Evolutionary conservation across 2,797 vertebrate species (phyloP).

Genomic region (Esox masquinongy): DNA sequence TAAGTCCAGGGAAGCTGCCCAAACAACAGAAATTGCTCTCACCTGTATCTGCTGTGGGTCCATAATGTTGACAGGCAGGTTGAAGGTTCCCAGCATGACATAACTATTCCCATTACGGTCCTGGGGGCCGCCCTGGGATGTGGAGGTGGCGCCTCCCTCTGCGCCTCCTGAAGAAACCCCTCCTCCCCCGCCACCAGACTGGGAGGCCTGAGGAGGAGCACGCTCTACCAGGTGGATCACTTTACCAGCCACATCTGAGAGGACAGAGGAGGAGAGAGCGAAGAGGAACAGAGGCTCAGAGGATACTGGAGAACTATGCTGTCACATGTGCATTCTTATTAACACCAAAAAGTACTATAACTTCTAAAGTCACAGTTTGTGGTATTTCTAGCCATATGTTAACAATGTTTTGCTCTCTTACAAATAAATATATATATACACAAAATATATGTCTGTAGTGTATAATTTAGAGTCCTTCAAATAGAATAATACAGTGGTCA

Average conservation of each 20-base stretch:
- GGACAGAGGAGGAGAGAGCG: not conserved
- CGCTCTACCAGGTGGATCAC: conserved; percentile 88
- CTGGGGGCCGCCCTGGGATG: conserved; percentile 70
- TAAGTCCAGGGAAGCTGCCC: too few relatives aligned
- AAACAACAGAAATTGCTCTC: not conserved
- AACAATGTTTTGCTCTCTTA: not conserved
- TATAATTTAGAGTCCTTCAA: not conserved
- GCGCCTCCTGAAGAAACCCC: conserved; percentile 54
- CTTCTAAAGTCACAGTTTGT: not conserved
- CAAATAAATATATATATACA: not conserved
- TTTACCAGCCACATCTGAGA: conserved; percentile 84
- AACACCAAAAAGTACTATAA: not conserved
- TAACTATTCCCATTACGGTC: conserved; percentile 87
- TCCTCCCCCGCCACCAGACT: conserved; percentile 66
- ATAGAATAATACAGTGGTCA: not conserved
- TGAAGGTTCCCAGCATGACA: conserved; percentile 89
- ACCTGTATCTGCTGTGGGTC: conserved; percentile 75
- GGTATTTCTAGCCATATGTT: not conserved
- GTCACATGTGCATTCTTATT: not conserved
- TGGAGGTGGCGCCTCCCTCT: conserved; percentile 66
- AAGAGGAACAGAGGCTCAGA: not conserved
- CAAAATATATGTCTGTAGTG: too few relatives aligned
- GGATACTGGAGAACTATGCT: not conserved
- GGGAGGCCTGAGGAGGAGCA: conserved; percentile 80
- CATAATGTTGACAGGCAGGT: conserved; percentile 82